These are phyloP conservation scores for Poeciliopsis infans DNA, from an alignment of 2,797 vertebrate genomes.

Conservation along the genomic window DNA sequence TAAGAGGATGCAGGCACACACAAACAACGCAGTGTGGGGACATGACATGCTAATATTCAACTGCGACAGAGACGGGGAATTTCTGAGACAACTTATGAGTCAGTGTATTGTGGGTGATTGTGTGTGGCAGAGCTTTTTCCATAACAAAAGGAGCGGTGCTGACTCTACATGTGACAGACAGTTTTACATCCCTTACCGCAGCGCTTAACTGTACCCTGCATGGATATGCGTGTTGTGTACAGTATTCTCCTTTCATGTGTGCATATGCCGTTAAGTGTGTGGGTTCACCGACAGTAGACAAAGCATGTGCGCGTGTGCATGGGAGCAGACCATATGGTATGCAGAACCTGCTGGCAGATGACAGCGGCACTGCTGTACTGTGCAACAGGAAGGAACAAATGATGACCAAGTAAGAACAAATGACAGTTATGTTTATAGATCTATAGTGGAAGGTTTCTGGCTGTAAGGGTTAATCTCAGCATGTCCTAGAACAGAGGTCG, in stretches of 20 bases:
- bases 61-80: slow-evolving; percentile 31
- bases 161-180: slow-evolving; percentile 60
- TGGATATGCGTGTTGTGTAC: slow-evolving; percentile 18
- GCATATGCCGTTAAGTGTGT: slow-evolving; percentile 16
- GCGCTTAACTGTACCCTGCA: slow-evolving; percentile 36
- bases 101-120: slow-evolving; percentile 33
- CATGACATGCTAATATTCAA: slow-evolving; percentile 41
- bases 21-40: background rate
- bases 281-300: slow-evolving; percentile 16
- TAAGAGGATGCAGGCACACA: background rate
- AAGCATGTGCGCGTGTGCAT: slow-evolving; percentile 11
- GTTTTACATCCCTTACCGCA: slow-evolving; percentile 63
- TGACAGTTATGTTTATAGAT: slow-evolving; percentile 51
- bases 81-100: slow-evolving; percentile 35
- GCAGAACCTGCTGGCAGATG: slow-evolving; percentile 44
- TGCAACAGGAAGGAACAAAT: slow-evolving; percentile 36
- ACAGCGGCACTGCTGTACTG: slow-evolving; percentile 13
- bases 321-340: slow-evolving; percentile 42
- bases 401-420: slow-evolving; percentile 17
- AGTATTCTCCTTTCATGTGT: slow-evolving; percentile 28
- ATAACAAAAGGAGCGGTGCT: slow-evolving; percentile 60
- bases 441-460: slow-evolving; percentile 40
- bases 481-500: no score
- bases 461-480: slow-evolving; percentile 30
- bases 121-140: slow-evolving; percentile 51